These are phyloP conservation scores for Acrocyrtus sp. DNA, from an alignment of 2,888 invertebrate genomes.

Conservation along the genomic window DNA sequence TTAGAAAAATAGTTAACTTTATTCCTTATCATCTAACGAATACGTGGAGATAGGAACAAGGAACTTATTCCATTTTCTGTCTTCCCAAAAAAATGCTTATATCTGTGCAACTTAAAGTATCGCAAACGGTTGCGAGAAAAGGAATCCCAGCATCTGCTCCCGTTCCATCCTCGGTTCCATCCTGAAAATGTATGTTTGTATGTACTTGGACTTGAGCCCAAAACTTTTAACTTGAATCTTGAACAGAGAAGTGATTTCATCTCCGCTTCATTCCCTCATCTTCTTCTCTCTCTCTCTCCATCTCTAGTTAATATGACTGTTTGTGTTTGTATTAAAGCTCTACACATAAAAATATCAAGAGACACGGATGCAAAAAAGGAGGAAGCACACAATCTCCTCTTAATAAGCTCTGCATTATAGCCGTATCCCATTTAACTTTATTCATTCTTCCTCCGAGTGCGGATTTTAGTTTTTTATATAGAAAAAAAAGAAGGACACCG, in stretches of 20 bases:
- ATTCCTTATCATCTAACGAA: background rate
- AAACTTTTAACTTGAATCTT: constrained; percentile 42
- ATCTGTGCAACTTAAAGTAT: too few relatives aligned
- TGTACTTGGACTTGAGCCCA: constrained; percentile 53
- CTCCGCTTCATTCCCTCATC: constrained; percentile 1
- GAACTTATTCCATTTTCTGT: background rate
- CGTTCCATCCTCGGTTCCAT: background rate
- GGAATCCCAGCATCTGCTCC: too few relatives aligned
- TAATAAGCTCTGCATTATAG: background rate
- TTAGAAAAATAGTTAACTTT: background rate
- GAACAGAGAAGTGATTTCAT: constrained; percentile 1
- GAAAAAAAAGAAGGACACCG: constrained; percentile 4
- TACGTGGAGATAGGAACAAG: background rate
- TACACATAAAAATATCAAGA: background rate
- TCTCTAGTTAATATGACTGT: background rate
- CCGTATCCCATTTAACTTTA: background rate
- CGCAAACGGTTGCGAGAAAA: too few relatives aligned
- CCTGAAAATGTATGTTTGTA: background rate
- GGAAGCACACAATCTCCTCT: background rate
- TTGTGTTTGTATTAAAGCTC: background rate
- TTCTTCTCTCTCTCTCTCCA: background rate
- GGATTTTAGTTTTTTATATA: constrained; percentile 16
- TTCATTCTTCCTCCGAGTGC: too few relatives aligned
- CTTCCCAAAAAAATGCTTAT: too few relatives aligned
- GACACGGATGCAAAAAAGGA: background rate